phyloP scores from a whole-genome alignment of 2,113 vertebrate species.

The Xenopus laevis region DNA sequence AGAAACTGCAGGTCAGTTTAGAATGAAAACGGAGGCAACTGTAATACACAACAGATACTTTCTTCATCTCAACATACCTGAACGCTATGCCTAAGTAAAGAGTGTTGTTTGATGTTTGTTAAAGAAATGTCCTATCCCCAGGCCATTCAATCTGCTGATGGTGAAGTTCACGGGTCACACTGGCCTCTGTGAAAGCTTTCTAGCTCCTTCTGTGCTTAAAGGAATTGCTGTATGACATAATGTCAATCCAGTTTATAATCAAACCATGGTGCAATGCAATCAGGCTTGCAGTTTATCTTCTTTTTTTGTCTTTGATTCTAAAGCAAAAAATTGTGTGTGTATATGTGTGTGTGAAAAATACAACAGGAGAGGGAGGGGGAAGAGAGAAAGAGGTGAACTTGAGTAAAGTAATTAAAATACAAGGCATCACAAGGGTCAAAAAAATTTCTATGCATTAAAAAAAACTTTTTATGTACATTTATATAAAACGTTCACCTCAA shows the following conservation, averaged over 20 bases:
- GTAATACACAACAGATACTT: constrained; percentile 22
- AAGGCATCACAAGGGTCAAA: no score
- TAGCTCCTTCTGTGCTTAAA: constrained; percentile 49
- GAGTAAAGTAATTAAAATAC: no score
- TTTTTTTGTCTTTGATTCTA: constrained; percentile 20
- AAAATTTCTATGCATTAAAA: no score
- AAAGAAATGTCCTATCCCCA: constrained; percentile 44
- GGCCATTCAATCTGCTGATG: constrained; percentile 46
- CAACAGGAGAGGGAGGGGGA: no score
- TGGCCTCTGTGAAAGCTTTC: constrained; percentile 45
- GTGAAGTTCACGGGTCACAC: constrained; percentile 49
- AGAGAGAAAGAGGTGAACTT: no score
- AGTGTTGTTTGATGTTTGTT: constrained; percentile 33
- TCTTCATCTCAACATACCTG: constrained; percentile 19
- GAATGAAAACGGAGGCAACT: neutral
- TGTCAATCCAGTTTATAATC: constrained; percentile 58
- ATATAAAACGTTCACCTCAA: no score
- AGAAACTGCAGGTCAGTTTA: constrained; percentile 18
- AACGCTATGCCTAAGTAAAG: constrained; percentile 4
- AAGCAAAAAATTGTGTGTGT: neutral
- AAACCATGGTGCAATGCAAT: constrained; percentile 45
- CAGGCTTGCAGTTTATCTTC: constrained; percentile 44
- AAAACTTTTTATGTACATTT: no score
- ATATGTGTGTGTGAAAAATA: neutral
- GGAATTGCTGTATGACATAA: constrained; percentile 48